Conservation (phyloP, 2,797 vertebrate genomes). For the Benthosema pterotum region DNA sequence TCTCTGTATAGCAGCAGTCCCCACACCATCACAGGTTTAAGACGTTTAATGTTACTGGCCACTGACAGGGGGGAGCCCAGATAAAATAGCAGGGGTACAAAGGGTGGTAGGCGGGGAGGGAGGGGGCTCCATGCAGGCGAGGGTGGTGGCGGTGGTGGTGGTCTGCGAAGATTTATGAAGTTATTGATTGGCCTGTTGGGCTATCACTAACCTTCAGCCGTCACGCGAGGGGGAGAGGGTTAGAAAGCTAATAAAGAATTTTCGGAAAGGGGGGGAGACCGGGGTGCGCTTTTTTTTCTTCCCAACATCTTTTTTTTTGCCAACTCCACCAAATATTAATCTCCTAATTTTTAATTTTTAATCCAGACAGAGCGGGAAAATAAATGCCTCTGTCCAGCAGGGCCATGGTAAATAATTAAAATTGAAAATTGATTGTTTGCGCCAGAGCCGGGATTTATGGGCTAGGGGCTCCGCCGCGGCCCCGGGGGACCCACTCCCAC, state of each 20-base stretch:
- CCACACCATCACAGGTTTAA: conserved; percentile 45
- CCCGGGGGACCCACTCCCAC: conserved; percentile 82
- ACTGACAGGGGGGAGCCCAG: conserved; percentile 62
- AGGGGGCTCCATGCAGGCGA: too few species aligned
- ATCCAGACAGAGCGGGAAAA: conserved; percentile 83
- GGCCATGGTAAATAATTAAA: conserved; percentile 94
- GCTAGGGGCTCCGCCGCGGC: conserved; percentile 79
- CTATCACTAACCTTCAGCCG: conserved; percentile 72
- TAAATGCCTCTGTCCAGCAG: conserved; percentile 85
- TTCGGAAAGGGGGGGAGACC: conserved; percentile 29
- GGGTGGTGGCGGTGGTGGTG: conserved; percentile 27
- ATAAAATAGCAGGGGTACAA: conserved; percentile 62
- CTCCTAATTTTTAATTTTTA: conserved; percentile 88
- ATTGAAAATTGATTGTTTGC: conserved; percentile 95
- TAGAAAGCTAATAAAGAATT: conserved; percentile 70
- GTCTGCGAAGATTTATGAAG: conserved; percentile 79
- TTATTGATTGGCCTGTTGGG: conserved; percentile 78
- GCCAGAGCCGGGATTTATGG: conserved; percentile 89
- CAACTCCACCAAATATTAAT: conserved; percentile 81
- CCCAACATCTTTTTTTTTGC: conserved; percentile 41
- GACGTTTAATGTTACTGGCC: conserved; percentile 58
- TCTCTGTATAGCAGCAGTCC: conserved; percentile 31
- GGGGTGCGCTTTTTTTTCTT: too few species aligned
- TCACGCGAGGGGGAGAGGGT: conserved; percentile 46
- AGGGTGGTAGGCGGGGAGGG: conserved; percentile 48